phyloP scores from a whole-genome alignment of 2,888 invertebrate genomes.

The Lamellibrachia columna region DNA sequence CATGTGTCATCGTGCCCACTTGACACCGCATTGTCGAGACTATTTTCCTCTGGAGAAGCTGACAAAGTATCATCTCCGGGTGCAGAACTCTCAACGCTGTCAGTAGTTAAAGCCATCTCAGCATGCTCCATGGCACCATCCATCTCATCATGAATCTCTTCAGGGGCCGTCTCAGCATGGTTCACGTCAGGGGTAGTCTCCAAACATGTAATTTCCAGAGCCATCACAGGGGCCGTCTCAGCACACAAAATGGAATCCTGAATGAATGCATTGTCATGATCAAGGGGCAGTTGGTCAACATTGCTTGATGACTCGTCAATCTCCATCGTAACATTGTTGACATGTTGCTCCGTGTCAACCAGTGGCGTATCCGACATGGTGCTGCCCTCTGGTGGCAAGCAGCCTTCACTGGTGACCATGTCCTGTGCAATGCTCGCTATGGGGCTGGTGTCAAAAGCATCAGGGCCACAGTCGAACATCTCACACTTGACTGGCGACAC shows the following conservation, averaged over 20 bases:
- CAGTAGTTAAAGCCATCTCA: not conserved
- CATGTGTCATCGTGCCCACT: not conserved
- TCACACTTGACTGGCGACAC: conserved; percentile 26
- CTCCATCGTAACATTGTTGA: not conserved
- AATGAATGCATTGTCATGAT: conserved; percentile 39
- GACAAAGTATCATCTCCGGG: not conserved
- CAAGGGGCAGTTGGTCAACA: conserved; percentile 21
- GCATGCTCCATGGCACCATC: conserved; percentile 14
- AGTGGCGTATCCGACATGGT: not conserved
- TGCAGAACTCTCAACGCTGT: not conserved
- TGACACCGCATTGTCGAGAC: not conserved
- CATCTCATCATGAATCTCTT: not conserved
- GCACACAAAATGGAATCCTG: conserved; percentile 32
- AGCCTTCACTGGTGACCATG: not conserved
- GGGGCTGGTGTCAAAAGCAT: conserved; percentile 39
- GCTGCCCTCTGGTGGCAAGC: not conserved
- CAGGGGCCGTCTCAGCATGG: not conserved
- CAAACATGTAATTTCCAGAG: not conserved
- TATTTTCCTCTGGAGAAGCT: not conserved
- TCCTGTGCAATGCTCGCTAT: conserved; percentile 29
- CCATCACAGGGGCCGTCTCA: not conserved
- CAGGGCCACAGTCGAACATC: conserved; percentile 28
- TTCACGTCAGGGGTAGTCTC: not conserved
- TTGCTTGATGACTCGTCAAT: conserved; percentile 23
- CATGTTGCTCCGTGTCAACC: not conserved